Conservation (phyloP, 1,140 invertebrate species). For the Drosophila sturtevanti region DNA sequence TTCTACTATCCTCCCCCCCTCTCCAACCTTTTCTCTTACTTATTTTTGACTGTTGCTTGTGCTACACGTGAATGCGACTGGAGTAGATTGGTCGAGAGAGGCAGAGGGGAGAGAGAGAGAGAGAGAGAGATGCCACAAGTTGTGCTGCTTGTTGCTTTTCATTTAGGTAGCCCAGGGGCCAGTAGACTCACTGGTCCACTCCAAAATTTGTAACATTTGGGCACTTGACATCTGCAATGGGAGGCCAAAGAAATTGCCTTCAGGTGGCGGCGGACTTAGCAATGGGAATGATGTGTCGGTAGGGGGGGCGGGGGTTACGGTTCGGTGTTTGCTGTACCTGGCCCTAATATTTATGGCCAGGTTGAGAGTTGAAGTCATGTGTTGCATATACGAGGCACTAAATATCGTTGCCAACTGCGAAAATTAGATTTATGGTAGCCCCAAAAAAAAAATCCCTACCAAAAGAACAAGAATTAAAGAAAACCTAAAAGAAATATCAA, state of each 20-base stretch:
- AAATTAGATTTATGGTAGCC: conserved; percentile 36
- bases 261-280: neutral
- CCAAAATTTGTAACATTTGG: conserved; percentile 39
- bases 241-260: conserved; percentile 8
- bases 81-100: neutral
- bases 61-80: conserved; percentile 25
- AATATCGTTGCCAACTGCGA: conserved; percentile 21
- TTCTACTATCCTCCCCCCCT: neutral
- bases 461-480: neutral
- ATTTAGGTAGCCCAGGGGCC: conserved; percentile 53
- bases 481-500: conserved; percentile 31
- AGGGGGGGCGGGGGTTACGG: neutral
- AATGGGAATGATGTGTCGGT: neutral
- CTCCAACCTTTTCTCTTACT: neutral
- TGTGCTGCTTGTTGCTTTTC: conserved; percentile 60
- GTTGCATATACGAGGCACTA: conserved; percentile 33
- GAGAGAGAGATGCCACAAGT: conserved; percentile 45
- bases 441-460: conserved; percentile 14
- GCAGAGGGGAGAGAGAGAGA: neutral
- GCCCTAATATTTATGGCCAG: conserved; percentile 43
- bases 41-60: conserved; percentile 66
- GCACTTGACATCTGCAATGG: conserved; percentile 14
- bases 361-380: conserved; percentile 37
- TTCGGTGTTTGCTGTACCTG: too few species aligned
- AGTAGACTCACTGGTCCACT: conserved; percentile 26